Percentiles rank a stretch among this genome's conserved stretches.
These are phyloP conservation scores for Perizoma flavofasciatum DNA, from an alignment of 2,888 invertebrate genomes.

Conservation along the genomic window DNA sequence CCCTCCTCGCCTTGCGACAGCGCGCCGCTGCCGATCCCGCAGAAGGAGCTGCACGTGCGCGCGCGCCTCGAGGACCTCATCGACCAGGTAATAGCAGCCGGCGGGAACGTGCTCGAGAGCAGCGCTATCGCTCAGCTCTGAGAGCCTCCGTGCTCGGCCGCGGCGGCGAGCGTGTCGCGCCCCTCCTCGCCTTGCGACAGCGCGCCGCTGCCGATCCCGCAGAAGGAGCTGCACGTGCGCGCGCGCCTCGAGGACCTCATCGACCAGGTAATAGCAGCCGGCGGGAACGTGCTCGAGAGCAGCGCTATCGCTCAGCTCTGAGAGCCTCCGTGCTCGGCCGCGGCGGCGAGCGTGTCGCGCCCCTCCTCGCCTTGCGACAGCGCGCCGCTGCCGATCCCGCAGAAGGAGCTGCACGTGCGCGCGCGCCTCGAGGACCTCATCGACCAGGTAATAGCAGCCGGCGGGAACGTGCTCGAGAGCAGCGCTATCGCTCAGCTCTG, in stretches of 20 bases:
- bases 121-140: slow-evolving; percentile 32
- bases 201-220: too few relatives aligned
- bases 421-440: background rate
- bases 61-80: slow-evolving; percentile 95
- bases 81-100: slow-evolving; percentile 89
- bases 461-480: too few relatives aligned
- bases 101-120: slow-evolving; percentile 50
- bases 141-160: too few relatives aligned
- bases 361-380: too few relatives aligned
- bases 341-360: too few relatives aligned
- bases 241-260: background rate
- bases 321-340: too few relatives aligned
- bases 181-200: too few relatives aligned
- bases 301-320: too few relatives aligned
- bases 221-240: background rate
- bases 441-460: slow-evolving; percentile 3
- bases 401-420: too few relatives aligned
- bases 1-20: slow-evolving; percentile 95
- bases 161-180: background rate
- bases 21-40: slow-evolving; percentile 92
- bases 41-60: slow-evolving; percentile 92
- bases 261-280: slow-evolving; percentile 2
- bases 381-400: too few relatives aligned
- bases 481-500: too few relatives aligned
- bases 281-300: too few relatives aligned